These are phyloP conservation scores for Scaptomyza montana DNA, from an alignment of 1,140 invertebrate genomes.

Conservation along the genomic window DNA sequence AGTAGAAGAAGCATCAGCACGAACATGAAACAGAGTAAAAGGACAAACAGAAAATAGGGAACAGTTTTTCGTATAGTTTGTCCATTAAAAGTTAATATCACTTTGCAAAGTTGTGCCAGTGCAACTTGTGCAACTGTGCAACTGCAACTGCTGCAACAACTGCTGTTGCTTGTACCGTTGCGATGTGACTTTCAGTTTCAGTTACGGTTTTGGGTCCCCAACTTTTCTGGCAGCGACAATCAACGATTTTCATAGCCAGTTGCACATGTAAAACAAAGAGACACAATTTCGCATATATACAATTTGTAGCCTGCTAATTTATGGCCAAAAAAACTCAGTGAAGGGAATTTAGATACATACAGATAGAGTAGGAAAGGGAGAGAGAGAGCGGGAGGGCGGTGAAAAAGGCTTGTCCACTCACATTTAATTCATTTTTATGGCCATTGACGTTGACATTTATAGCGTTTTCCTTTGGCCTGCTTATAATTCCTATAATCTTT, in stretches of 20 bases:
- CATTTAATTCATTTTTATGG: conserved; percentile 69
- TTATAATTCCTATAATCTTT: conserved; percentile 77
- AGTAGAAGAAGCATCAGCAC: not conserved
- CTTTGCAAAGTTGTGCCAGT: conserved; percentile 70
- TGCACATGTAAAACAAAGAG: conserved; percentile 75
- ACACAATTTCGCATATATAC: conserved; percentile 32
- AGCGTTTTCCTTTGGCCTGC: conserved; percentile 48
- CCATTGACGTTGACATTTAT: conserved; percentile 73
- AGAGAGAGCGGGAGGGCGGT: not conserved
- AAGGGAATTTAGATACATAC: not conserved
- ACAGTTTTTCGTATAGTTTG: conserved; percentile 76
- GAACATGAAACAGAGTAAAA: not conserved
- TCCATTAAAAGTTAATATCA: conserved; percentile 83
- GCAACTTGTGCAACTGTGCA: conserved; percentile 20
- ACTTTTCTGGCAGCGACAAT: conserved; percentile 73
- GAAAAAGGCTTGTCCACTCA: conserved; percentile 1
- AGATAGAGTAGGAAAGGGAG: not conserved
- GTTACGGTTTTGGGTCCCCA: conserved; percentile 32
- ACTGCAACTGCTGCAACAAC: conserved; percentile 20
- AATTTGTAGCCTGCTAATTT: conserved; percentile 69
- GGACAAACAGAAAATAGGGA: conserved; percentile 41
- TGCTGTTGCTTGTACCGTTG: not conserved
- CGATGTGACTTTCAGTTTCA: conserved; percentile 30
- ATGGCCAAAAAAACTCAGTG: conserved; percentile 15
- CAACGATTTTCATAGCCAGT: conserved; percentile 80